Evolutionary conservation across 2,797 vertebrate species (phyloP).

Genomic region (Parotocinclus haroldoi): DNA sequence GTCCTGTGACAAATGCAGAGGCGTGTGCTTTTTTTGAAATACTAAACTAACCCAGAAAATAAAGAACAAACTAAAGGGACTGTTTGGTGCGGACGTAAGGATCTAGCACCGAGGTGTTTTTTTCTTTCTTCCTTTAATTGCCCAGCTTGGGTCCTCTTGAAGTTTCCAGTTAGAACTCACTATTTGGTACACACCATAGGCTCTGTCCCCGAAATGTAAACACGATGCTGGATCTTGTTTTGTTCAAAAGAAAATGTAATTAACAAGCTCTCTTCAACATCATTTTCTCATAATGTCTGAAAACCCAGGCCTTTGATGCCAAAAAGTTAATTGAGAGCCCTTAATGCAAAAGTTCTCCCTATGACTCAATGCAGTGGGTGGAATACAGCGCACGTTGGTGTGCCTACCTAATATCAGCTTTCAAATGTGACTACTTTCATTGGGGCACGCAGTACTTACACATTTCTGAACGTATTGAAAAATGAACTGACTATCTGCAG

Average conservation of each 20-base stretch:
- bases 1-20: constrained; percentile 45
- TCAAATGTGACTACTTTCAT: no score
- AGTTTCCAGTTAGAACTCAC: constrained; percentile 49
- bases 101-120: constrained; percentile 22
- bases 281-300: constrained; percentile 58
- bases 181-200: constrained; percentile 57
- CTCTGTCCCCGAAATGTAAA: constrained; percentile 41
- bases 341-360: constrained; percentile 44
- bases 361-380: constrained; percentile 51
- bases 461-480: no score
- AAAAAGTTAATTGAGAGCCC: constrained; percentile 47
- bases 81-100: constrained; percentile 59
- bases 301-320: constrained; percentile 59
- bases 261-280: constrained; percentile 54
- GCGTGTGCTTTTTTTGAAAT: constrained; percentile 21
- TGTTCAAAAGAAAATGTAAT: constrained; percentile 63
- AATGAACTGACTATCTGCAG: no score
- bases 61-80: constrained; percentile 54
- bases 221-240: constrained; percentile 51
- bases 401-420: constrained; percentile 55
- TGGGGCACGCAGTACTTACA: no score
- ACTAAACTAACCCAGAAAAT: constrained; percentile 48
- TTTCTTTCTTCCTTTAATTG: constrained; percentile 58
- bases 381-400: constrained; percentile 55
- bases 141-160: constrained; percentile 60